Conservation (phyloP, 2,888 invertebrate genomes). For the Shargacucullia verbasci region DNA sequence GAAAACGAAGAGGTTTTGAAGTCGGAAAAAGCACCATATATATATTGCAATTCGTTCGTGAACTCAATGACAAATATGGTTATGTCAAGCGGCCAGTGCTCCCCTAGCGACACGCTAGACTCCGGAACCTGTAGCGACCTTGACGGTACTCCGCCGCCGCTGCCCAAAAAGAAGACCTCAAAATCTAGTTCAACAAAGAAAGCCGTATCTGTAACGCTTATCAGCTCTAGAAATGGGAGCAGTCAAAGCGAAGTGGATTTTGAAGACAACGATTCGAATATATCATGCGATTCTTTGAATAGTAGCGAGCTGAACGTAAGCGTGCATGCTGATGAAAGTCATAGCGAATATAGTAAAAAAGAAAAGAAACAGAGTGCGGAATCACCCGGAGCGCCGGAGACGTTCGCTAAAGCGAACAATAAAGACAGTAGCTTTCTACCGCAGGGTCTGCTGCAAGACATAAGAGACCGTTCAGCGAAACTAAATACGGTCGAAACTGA, state of each 20-base stretch:
- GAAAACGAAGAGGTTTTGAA: constrained; percentile 84
- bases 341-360: constrained; percentile 80
- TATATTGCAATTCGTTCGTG: constrained; percentile 90
- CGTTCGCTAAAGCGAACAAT: constrained; percentile 75
- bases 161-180: constrained; percentile 91
- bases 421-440: constrained; percentile 89
- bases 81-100: constrained; percentile 95
- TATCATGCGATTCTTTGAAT: constrained; percentile 95
- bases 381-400: constrained; percentile 75
- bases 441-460: constrained; percentile 91
- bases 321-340: constrained; percentile 85
- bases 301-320: constrained; percentile 91
- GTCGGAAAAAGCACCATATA: constrained; percentile 86
- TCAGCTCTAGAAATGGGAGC: constrained; percentile 88
- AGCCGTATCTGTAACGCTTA: constrained; percentile 88
- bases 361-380: constrained; percentile 75
- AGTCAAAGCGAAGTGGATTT: constrained; percentile 91
- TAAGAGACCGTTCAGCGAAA: constrained; percentile 90
- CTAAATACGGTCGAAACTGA: constrained; percentile 83
- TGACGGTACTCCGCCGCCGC: constrained; percentile 92
- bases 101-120: constrained; percentile 94
- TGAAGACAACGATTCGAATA: constrained; percentile 93
- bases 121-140: constrained; percentile 96
- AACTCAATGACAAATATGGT: constrained; percentile 87
- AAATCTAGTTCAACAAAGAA: constrained; percentile 85